These are phyloP conservation scores for Delphinus delphis DNA, from an alignment of 2,113 vertebrate species.

Conservation along the genomic window DNA sequence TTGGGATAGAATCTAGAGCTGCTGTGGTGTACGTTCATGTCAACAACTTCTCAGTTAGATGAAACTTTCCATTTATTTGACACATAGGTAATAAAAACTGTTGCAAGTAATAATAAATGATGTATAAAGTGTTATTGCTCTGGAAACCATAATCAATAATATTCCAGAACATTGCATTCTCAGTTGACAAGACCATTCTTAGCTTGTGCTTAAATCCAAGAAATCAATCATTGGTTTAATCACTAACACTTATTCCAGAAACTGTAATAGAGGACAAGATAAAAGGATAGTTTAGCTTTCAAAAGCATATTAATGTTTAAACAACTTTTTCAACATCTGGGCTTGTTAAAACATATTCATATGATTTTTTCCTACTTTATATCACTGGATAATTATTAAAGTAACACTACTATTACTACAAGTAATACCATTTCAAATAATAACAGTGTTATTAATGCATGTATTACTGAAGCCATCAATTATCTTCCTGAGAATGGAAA, in stretches of 20 bases:
- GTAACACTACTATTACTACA: neutral
- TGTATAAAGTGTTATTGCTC: constrained; percentile 34
- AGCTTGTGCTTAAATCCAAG: neutral
- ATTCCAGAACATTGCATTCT: neutral
- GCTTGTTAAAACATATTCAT: neutral
- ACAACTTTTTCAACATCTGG: neutral
- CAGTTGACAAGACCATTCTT: neutral
- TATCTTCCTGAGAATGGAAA: neutral
- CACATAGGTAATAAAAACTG: constrained; percentile 24
- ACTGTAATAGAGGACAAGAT: neutral
- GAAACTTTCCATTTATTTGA: constrained; percentile 60
- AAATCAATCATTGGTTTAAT: neutral
- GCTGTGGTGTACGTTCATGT: constrained; percentile 9
- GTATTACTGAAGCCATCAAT: neutral
- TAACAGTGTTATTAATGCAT: neutral
- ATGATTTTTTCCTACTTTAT: neutral
- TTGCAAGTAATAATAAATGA: constrained; percentile 45
- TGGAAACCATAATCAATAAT: constrained; percentile 52
- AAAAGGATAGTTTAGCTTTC: neutral
- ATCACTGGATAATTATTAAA: neutral
- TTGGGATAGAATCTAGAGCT: constrained; percentile 1
- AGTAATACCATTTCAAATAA: neutral
- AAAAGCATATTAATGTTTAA: neutral
- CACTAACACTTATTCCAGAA: neutral
- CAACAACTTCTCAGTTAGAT: constrained; percentile 39